A percentile compares a stretch with the other conserved stretches of the same genome.
These are phyloP conservation scores for Charaxes varanes DNA, from an alignment of 1,140 invertebrate genomes.

Conservation along the genomic window DNA sequence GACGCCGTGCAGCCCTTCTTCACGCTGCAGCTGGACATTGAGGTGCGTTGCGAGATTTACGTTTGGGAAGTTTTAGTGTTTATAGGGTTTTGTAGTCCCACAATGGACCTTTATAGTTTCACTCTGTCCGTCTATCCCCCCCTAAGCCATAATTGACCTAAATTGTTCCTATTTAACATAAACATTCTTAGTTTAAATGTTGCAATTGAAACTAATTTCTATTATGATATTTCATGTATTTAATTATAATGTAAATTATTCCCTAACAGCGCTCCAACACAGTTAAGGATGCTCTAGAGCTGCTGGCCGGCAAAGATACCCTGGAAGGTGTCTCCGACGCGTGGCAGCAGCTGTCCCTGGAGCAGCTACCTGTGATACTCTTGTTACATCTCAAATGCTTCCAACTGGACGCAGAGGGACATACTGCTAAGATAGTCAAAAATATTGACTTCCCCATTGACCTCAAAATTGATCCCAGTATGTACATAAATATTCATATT, in stretches of 20 bases:
- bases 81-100: too few relatives aligned
- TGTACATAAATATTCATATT: slow-evolving; percentile 63
- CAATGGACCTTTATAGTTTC: too few relatives aligned
- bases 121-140: too few relatives aligned
- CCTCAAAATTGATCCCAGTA: slow-evolving; percentile 92
- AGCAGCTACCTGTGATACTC: slow-evolving; percentile 89
- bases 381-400: slow-evolving; percentile 93
- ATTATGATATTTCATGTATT: too few relatives aligned
- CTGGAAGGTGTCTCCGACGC: slow-evolving; percentile 89
- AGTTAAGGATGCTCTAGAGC: slow-evolving; percentile 90
- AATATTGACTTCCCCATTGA: slow-evolving; percentile 91
- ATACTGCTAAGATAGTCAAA: slow-evolving; percentile 92
- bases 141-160: too few relatives aligned
- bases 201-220: too few relatives aligned
- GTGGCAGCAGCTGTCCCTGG: slow-evolving; percentile 89
- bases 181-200: too few relatives aligned
- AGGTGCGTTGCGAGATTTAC: slow-evolving; percentile 77
- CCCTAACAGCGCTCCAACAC: slow-evolving; percentile 83
- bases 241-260: too few relatives aligned
- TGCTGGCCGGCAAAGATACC: slow-evolving; percentile 86
- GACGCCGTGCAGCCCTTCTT: slow-evolving; percentile 95
- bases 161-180: too few relatives aligned
- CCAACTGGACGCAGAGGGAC: slow-evolving; percentile 88
- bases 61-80: too few relatives aligned
- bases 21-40: slow-evolving; percentile 94